A percentile compares a stretch with the other conserved stretches of the same genome.
These are phyloP conservation scores for Sterrhoptilus dennistouni DNA, from an alignment of 2,113 vertebrate species.

Conservation along the genomic window DNA sequence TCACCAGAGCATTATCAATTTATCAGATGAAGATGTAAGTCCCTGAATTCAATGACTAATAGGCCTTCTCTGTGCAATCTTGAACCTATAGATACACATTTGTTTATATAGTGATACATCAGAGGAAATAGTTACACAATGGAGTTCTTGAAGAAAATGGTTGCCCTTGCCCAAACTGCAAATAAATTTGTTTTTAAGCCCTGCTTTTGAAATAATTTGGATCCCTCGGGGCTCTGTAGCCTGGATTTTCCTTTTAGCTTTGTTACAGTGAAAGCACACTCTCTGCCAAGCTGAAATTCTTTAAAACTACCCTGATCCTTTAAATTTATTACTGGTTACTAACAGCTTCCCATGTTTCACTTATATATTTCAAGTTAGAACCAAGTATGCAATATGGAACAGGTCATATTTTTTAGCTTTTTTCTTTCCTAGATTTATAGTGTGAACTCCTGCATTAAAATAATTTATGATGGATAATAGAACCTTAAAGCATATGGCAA, in stretches of 20 bases:
- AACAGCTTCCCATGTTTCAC: background rate
- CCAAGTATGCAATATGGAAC: background rate
- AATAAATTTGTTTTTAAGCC: background rate
- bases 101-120: background rate
- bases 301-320: background rate
- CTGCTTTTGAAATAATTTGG: background rate
- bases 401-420: background rate
- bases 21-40: background rate
- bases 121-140: background rate
- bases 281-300: background rate
- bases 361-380: background rate
- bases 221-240: background rate
- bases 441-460: background rate
- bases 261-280: background rate
- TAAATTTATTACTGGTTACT: background rate
- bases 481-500: background rate
- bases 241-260: background rate
- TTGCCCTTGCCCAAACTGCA: background rate
- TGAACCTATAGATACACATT: background rate
- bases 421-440: slow-evolving; percentile 2
- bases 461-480: slow-evolving; percentile 19
- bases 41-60: background rate
- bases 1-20: background rate
- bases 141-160: background rate
- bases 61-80: background rate